A percentile compares a stretch with the other conserved stretches of the same genome.
Conservation (phyloP, 2,797 vertebrate genomes). For the Etheostoma nigrum region DNA sequence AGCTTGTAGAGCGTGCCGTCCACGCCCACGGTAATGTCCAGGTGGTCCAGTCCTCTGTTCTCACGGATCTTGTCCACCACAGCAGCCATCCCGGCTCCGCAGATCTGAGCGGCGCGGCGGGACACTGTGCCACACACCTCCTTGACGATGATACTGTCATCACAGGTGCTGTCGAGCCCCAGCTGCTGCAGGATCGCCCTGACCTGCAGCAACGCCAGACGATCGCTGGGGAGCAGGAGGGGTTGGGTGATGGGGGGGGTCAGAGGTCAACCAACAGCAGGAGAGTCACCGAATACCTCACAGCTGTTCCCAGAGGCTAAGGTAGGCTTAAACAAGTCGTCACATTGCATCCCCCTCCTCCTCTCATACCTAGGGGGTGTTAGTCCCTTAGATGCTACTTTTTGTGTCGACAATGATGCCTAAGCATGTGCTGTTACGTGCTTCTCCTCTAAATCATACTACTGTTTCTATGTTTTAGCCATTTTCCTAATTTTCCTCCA, state of each 20-base stretch:
- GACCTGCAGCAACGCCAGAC: constrained; percentile 96
- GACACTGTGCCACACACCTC: constrained; percentile 94
- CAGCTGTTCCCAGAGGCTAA: constrained; percentile 72
- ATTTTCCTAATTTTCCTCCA: background rate
- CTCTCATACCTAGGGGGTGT: constrained; percentile 17
- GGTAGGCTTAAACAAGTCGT: constrained; percentile 55
- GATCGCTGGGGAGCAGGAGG: constrained; percentile 85
- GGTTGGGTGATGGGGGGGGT: constrained; percentile 5
- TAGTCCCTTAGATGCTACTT: constrained; percentile 11
- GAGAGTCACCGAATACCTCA: constrained; percentile 61
- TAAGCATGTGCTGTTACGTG: background rate
- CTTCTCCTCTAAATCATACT: background rate
- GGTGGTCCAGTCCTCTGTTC: constrained; percentile 92
- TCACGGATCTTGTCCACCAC: constrained; percentile 98
- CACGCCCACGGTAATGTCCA: constrained; percentile 95
- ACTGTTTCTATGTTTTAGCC: background rate
- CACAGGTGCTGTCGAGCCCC: constrained; percentile 96
- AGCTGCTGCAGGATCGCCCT: constrained; percentile 96
- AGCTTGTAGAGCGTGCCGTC: constrained; percentile 98
- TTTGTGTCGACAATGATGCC: constrained; percentile 5
- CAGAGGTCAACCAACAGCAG: constrained; percentile 68
- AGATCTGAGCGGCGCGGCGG: constrained; percentile 92
- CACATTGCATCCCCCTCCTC: constrained; percentile 20
- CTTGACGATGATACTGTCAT: constrained; percentile 99
- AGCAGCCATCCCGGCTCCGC: constrained; percentile 96